These are phyloP conservation scores for Pseudorectes ferrugineus DNA, from an alignment of 2,113 vertebrate species.

Conservation along the genomic window DNA sequence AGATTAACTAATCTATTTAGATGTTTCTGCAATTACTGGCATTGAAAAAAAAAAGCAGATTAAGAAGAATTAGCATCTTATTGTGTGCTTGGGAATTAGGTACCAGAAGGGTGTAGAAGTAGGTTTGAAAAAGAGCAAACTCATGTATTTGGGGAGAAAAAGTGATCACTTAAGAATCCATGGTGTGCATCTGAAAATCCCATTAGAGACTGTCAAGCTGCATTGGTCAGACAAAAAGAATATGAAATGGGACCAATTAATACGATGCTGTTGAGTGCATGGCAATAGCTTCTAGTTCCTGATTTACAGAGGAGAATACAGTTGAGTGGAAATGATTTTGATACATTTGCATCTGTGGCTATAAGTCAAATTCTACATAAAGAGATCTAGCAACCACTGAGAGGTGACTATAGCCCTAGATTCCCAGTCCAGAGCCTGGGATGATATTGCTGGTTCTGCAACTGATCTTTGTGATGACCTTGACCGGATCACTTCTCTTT, in stretches of 20 bases:
- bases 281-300: slow-evolving; percentile 11
- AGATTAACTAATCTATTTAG: background rate
- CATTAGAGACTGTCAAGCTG: slow-evolving; percentile 70
- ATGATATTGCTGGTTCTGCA: background rate
- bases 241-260: slow-evolving; percentile 55
- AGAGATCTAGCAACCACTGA: background rate
- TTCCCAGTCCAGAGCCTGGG: background rate
- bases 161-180: slow-evolving; percentile 70
- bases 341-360: slow-evolving; percentile 43
- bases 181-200: slow-evolving; percentile 71
- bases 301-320: slow-evolving; percentile 41
- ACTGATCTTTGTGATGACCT: background rate
- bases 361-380: slow-evolving; percentile 1
- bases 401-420: background rate
- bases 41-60: background rate
- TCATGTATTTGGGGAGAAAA: slow-evolving; percentile 70
- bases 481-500: background rate
- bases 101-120: slow-evolving; percentile 61
- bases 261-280: slow-evolving; percentile 36
- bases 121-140: slow-evolving; percentile 48
- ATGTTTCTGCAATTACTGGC: background rate
- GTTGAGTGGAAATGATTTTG: slow-evolving; percentile 51
- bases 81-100: slow-evolving; percentile 33
- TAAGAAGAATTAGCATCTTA: slow-evolving; percentile 15
- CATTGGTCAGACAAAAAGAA: slow-evolving; percentile 71